Conservation (phyloP, 2,113 vertebrate genomes). For the Acrocephalus kingi region DNA sequence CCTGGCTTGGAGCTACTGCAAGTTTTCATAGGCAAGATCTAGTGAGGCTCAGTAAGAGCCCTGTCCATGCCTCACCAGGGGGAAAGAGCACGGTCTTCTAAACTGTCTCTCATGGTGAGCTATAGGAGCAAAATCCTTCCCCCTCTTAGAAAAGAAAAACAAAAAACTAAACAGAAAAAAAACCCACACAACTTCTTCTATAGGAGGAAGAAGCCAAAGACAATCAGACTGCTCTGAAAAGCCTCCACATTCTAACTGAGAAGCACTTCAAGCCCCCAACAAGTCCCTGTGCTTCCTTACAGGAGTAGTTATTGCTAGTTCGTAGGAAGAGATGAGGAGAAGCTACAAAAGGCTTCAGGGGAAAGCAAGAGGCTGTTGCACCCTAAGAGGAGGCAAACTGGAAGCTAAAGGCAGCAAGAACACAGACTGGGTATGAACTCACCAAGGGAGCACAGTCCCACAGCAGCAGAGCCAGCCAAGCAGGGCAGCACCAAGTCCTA, state of each 20-base stretch:
- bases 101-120: neutral
- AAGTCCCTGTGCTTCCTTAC: neutral
- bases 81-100: neutral
- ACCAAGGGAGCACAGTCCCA: accelerated
- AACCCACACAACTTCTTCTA: accelerated
- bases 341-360: neutral
- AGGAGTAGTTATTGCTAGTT: neutral
- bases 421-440: neutral
- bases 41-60: neutral
- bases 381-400: neutral
- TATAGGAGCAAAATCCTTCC: neutral
- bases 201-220: neutral
- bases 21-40: neutral
- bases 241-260: neutral
- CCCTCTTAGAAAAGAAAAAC: neutral
- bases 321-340: neutral
- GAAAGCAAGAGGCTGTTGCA: neutral
- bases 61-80: neutral
- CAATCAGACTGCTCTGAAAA: neutral
- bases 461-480: neutral
- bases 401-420: neutral
- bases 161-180: neutral
- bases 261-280: neutral
- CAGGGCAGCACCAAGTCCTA: neutral
- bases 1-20: neutral